Evolutionary conservation across 2,797 vertebrate species (phyloP).

Genomic region (Melanotaenia pygmaea): DNA sequence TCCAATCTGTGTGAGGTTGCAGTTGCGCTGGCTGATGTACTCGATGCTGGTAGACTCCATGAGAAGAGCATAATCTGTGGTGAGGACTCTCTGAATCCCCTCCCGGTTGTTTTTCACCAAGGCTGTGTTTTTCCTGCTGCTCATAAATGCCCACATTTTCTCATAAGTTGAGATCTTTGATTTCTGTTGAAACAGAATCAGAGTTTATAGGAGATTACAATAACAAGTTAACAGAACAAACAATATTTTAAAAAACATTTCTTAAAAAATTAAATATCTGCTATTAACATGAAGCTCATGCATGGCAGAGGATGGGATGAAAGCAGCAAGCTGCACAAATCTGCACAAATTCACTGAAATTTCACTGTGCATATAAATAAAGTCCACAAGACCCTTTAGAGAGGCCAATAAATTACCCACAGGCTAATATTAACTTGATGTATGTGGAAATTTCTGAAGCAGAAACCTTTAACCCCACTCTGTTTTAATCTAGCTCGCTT

Average conservation of each 20-base stretch:
- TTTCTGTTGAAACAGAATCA: slow-evolving; percentile 85
- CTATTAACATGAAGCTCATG: slow-evolving; percentile 12
- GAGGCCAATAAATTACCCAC: slow-evolving; percentile 34
- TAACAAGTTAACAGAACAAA: neutral
- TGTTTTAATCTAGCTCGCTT: slow-evolving; percentile 10
- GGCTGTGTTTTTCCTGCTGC: slow-evolving; percentile 94
- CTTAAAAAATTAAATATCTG: slow-evolving; percentile 18
- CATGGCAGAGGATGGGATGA: slow-evolving; percentile 27
- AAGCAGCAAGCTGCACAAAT: slow-evolving; percentile 47
- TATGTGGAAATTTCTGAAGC: slow-evolving; percentile 9
- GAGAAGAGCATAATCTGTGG: slow-evolving; percentile 94
- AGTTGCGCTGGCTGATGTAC: slow-evolving; percentile 98
- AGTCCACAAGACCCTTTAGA: slow-evolving; percentile 16
- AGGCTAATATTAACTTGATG: slow-evolving; percentile 24
- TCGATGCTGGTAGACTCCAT: slow-evolving; percentile 99
- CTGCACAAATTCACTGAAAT: slow-evolving; percentile 40
- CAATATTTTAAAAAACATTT: slow-evolving; percentile 11
- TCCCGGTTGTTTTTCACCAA: slow-evolving; percentile 95
- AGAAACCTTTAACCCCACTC: slow-evolving; percentile 16
- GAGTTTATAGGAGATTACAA: slow-evolving; percentile 20
- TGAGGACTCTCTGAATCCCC: slow-evolving; percentile 94
- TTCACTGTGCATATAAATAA: slow-evolving; percentile 42
- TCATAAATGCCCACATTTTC: slow-evolving; percentile 99
- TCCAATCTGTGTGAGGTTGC: slow-evolving; percentile 98
- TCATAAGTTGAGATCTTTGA: slow-evolving; percentile 98